Base-by-base conservation (phyloP, 2,888 invertebrate genomes). In the Dicycla oo region DNA sequence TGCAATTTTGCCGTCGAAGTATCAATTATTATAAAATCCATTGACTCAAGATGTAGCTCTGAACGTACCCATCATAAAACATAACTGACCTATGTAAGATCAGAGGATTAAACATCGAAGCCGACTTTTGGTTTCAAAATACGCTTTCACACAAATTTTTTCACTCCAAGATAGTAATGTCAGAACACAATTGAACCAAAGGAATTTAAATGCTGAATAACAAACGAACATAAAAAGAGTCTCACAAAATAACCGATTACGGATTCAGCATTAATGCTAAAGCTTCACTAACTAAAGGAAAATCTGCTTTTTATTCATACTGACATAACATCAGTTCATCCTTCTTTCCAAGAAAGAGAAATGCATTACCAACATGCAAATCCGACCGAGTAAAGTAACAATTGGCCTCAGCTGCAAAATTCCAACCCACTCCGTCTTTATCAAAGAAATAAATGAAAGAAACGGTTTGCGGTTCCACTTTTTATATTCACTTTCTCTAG, bases 361-460 rank as follows among this genome's bases (percentile, higher is more conserved):
- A 90, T 91, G 90, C 90, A 93, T 91, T 90, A 88, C 86, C 84
- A 87, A 87, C 87, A 91, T 90, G 90, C 91, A 91, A 92, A 92
- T 91, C 86, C 85, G 73, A 88, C 88, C 85, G 89, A 89, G 88
- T 87, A 86, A 87, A 91, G 91, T 91, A 92, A 93, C 93, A 92
- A 93, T 93, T 91, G 91, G 90, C 90, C 91, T 74, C 94, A 94
- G 94, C 92, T 94, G 94, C 88, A 87, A 84, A 84, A 84, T 86
- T 90, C 86, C 84, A 86, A 88, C 84, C 88, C 88, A 88, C 88
- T 91, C 86, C 80, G 85, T 90, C 90, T 91, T 90, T 91, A 92
- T 92, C 92, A 91, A 89, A 92, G 92, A 91, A 92, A 92, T 91
- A 91, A 93, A 93, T 91, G 91, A 92, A 93, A 91, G 92, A 89